These are phyloP conservation scores for Rhodinocichla rosea DNA, from an alignment of 2,113 vertebrate species.

Conservation along the genomic window DNA sequence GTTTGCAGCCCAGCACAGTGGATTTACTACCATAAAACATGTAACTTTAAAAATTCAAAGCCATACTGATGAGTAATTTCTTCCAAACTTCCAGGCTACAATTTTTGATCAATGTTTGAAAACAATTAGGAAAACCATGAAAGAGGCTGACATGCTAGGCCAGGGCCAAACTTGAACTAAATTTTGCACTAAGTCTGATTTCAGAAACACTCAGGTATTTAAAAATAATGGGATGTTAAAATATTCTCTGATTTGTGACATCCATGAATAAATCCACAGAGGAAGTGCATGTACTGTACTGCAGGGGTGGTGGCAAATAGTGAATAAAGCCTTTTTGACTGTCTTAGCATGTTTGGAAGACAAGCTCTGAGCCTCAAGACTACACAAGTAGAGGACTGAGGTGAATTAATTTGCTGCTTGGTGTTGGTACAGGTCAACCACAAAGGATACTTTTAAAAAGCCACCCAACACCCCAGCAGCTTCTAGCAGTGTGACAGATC, in stretches of 20 bases:
- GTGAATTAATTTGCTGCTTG: background rate
- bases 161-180: background rate
- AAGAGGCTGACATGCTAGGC: background rate
- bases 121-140: background rate
- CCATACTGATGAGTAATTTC: background rate
- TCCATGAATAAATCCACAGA: background rate
- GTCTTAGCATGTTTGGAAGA: background rate
- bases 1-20: background rate
- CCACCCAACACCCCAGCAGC: background rate
- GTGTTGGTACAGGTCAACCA: background rate
- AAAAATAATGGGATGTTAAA: background rate
- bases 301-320: background rate
- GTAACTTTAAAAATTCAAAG: background rate
- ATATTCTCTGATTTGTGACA: background rate
- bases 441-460: background rate
- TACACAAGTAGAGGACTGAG: background rate
- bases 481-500: background rate
- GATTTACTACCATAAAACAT: background rate
- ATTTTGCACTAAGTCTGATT: background rate
- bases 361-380: background rate
- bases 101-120: background rate
- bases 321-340: background rate
- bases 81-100: background rate
- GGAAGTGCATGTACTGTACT: background rate
- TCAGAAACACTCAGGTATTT: background rate